phyloP scores from a whole-genome alignment of 2,113 vertebrate species.

The Alexandromys fortis region DNA sequence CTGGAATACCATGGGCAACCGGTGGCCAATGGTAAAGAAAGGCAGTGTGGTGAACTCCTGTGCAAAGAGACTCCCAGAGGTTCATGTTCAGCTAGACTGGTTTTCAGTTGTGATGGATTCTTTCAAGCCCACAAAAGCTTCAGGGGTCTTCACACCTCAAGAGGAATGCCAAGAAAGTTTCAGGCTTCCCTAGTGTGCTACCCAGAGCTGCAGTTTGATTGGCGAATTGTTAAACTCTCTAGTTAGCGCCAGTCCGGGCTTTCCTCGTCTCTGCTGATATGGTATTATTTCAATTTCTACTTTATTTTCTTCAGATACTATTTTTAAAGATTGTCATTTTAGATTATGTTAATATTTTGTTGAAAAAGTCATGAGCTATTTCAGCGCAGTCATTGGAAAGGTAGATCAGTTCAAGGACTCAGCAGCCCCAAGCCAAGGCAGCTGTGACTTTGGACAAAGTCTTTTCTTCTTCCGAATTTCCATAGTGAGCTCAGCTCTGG shows the following conservation, averaged over 20 bases:
- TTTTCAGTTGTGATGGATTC: neutral
- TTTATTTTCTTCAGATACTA: conserved; percentile 47
- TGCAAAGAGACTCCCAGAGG: neutral
- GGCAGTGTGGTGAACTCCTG: neutral
- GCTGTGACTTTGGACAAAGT: conserved; percentile 4
- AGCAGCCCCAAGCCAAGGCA: neutral
- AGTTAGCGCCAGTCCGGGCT: neutral
- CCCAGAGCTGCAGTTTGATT: neutral
- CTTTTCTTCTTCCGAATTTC: conserved; percentile 1
- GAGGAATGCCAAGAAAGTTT: neutral
- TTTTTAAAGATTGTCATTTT: conserved; percentile 20
- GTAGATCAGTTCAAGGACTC: neutral
- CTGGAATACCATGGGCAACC: neutral
- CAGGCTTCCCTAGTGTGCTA: neutral
- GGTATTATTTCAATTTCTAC: neutral
- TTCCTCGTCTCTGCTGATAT: neutral
- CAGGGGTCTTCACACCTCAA: neutral
- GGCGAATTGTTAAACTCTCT: neutral
- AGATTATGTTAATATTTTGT: conserved; percentile 1
- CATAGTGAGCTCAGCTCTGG: neutral
- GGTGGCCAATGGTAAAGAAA: conserved; percentile 18
- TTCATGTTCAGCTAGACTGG: neutral
- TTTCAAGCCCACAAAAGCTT: neutral
- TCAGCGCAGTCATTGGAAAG: neutral
- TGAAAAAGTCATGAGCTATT: neutral